Percentiles rank a stretch among this genome's conserved stretches.
Evolutionary conservation across 2,113 vertebrate genomes (phyloP).

Genomic region (Callorhinus ursinus): DNA sequence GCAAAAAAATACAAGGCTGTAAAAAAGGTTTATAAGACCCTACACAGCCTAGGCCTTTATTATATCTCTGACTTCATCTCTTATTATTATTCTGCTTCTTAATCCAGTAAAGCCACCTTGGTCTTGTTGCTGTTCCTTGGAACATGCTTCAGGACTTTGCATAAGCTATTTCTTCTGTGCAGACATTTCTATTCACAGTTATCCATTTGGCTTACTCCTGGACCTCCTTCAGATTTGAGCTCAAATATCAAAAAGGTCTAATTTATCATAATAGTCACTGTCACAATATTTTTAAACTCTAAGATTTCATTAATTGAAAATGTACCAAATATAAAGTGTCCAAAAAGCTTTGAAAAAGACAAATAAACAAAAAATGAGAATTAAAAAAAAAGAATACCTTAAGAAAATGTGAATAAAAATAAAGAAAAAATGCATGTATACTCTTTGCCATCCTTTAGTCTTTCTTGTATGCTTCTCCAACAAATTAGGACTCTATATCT

Average conservation of each 20-base stretch:
- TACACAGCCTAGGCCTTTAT: neutral
- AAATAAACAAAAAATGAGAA: neutral
- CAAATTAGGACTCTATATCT: neutral
- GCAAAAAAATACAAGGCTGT: neutral
- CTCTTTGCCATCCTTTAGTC: neutral
- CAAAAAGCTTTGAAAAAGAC: neutral
- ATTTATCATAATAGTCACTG: neutral
- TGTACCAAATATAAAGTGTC: neutral
- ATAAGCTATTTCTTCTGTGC: neutral
- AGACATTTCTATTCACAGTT: neutral
- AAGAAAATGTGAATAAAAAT: neutral
- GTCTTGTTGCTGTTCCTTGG: neutral
- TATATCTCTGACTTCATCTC: neutral
- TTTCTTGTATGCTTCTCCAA: neutral
- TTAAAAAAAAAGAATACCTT: neutral
- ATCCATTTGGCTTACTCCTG: neutral
- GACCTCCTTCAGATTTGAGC: neutral
- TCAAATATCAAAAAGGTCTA: neutral
- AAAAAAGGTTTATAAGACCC: neutral
- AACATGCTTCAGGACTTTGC: neutral
- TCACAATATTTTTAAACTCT: neutral
- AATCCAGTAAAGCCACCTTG: neutral
- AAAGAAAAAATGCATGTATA: neutral
- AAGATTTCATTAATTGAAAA: neutral
- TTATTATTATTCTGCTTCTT: neutral